A percentile compares a stretch with the other conserved stretches of the same genome.
Evolutionary conservation across 2,113 vertebrate genomes (phyloP).

Genomic region (Pseudorectes ferrugineus): DNA sequence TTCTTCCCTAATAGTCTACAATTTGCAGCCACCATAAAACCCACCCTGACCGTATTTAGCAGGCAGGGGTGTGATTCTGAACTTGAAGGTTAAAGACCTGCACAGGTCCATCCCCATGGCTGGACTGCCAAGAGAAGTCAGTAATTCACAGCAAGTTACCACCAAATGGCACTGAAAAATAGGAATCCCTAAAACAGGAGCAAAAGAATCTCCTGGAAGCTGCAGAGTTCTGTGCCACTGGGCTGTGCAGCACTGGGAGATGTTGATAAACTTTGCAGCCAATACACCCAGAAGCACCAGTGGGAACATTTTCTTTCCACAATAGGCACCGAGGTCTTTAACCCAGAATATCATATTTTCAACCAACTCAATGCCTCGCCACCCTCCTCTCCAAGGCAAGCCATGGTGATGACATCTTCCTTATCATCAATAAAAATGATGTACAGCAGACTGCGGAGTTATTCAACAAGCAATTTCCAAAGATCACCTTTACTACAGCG

Average conservation of each 20-base stretch:
- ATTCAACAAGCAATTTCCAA: slow-evolving; percentile 66
- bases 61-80: slow-evolving; percentile 3
- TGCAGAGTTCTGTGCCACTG: not conserved
- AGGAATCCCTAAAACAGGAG: not conserved
- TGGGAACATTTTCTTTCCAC: slow-evolving; percentile 43
- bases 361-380: not conserved
- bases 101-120: not conserved
- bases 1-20: not conserved
- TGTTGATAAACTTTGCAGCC: slow-evolving; percentile 44
- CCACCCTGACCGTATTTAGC: slow-evolving; percentile 5
- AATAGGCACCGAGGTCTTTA: slow-evolving; percentile 26
- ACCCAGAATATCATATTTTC: slow-evolving; percentile 5
- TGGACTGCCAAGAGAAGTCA: not conserved
- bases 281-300: not conserved
- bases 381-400: not conserved
- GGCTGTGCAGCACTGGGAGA: not conserved
- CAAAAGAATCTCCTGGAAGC: slow-evolving; percentile 5
- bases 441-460: slow-evolving; percentile 22
- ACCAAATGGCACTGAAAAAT: slow-evolving; percentile 15
- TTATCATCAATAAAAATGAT: slow-evolving; percentile 63
- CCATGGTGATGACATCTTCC: slow-evolving; percentile 53
- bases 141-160: slow-evolving; percentile 32
- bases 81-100: slow-evolving; percentile 28
- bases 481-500: slow-evolving; percentile 60
- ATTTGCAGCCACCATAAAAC: slow-evolving; percentile 50